Conservation (phyloP, 2,888 invertebrate genomes). For the Thera obeliscata region DNA sequence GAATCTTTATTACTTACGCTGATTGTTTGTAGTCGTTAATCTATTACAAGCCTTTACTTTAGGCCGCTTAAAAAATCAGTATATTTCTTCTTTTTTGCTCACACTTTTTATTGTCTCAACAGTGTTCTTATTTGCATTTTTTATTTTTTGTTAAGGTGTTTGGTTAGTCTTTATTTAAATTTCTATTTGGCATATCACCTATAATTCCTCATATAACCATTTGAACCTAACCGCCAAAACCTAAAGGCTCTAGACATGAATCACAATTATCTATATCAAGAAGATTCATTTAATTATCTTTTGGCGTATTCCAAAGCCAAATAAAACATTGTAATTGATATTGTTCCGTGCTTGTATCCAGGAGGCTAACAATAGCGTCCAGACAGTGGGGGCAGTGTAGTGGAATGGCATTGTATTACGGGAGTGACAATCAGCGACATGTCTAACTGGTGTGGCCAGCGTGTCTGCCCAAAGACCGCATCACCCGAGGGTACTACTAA, state of each 20-base stretch:
- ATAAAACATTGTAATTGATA: constrained; percentile 38
- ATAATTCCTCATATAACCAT: too few species aligned
- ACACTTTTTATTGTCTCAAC: constrained; percentile 30
- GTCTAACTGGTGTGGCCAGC: constrained; percentile 53
- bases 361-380: constrained; percentile 46
- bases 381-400: constrained; percentile 50
- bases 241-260: not conserved
- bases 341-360: constrained; percentile 31
- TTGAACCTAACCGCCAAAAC: too few species aligned
- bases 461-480: constrained; percentile 48
- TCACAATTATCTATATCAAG: too few species aligned
- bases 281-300: not conserved
- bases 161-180: constrained; percentile 4
- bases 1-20: constrained; percentile 62
- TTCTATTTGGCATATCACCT: not conserved
- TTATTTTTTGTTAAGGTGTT: too few species aligned
- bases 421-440: constrained; percentile 13
- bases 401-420: constrained; percentile 53
- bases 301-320: constrained; percentile 2
- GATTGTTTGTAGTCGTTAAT: constrained; percentile 38
- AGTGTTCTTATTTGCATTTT: not conserved
- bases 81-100: constrained; percentile 38
- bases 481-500: constrained; percentile 37
- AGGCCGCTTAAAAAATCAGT: not conserved
- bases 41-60: not conserved